Base-by-base conservation (phyloP, 2,113 vertebrate species). In the Gnathonemus echidnorhynchus region DNA sequence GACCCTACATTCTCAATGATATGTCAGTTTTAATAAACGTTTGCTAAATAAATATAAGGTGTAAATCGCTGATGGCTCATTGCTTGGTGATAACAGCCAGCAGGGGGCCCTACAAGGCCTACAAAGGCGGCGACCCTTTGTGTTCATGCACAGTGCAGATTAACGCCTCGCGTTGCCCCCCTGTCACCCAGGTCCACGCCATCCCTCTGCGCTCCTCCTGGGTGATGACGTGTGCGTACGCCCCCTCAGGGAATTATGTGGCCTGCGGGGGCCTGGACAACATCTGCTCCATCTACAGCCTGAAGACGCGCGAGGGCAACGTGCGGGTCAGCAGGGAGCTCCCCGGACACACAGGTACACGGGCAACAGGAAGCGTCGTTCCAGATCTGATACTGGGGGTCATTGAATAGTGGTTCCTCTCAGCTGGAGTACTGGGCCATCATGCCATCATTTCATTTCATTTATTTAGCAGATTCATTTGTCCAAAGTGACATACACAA, bases 221-320 rank as follows among this genome's bases (percentile, higher is more conserved):
- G 97, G 97, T 98, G 91, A 98, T 98, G 97, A 98, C 97, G 83
- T 98, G 97, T 77, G 96, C 97, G 2, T 98, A 98, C 9, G 97
- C 97, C 1, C 97, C 97, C 2, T 98, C 97, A 21, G 97, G 97
- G 89, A 98, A 97, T 94, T 98, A 97, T 42, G 97, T 98, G 90
- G 97, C 97, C 91, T 98, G 97, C 21, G 97, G 97, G 13, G 97
- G 97, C 62, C 93, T 98, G 39, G 97, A 98, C 95, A 98, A 98
- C 95, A 97, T 98, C 94, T 98, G 97, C 92, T 97, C 97, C 95
- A 98, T 98, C 95, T 98, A 98, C 94, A 97, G 97, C 94, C 95
- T 98, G 92, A 98, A 97, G 93, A 98, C 97, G 48, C 96, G 97
- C 0, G 97, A 98, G 92, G 97, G 97, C 90, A 98, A 98, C 45